Conservation (phyloP, 2,113 vertebrate species). For the Catagonus wagneri region DNA sequence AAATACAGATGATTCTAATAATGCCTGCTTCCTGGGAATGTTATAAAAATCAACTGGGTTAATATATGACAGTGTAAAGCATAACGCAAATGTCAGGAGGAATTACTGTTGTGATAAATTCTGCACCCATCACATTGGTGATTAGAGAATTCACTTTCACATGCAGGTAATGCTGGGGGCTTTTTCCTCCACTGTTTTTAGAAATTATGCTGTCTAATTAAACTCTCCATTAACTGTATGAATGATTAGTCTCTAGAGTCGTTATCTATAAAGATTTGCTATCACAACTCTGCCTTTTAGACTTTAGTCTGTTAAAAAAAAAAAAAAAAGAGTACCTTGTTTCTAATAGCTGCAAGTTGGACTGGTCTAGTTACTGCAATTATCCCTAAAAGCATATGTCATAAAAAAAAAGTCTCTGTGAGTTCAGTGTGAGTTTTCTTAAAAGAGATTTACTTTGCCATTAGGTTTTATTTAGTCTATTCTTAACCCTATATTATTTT, state of each 20-base stretch:
- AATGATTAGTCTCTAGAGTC: neutral
- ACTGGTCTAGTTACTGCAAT: neutral
- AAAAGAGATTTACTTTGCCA: conserved; percentile 51
- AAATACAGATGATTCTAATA: neutral
- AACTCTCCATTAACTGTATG: neutral
- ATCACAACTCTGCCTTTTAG: conserved; percentile 1
- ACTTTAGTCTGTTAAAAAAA: neutral
- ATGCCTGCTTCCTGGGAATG: neutral
- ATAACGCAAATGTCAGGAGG: neutral
- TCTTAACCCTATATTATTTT: neutral
- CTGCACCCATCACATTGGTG: neutral
- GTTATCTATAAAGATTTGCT: conserved; percentile 43
- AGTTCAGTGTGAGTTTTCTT: conserved; percentile 7
- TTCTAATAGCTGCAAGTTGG: neutral
- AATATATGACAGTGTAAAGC: neutral
- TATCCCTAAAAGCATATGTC: conserved; percentile 28
- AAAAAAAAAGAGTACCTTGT: neutral
- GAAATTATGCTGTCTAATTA: conserved; percentile 53
- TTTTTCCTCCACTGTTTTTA: conserved; percentile 42
- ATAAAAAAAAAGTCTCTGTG: conserved; percentile 38
- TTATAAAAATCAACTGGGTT: neutral
- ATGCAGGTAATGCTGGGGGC: neutral
- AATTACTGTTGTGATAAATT: neutral
- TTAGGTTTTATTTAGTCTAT: conserved; percentile 39
- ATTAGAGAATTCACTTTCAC: neutral